Evolutionary conservation across 2,888 invertebrate genomes (phyloP).

Genomic region (Spicauda simplicius): DNA sequence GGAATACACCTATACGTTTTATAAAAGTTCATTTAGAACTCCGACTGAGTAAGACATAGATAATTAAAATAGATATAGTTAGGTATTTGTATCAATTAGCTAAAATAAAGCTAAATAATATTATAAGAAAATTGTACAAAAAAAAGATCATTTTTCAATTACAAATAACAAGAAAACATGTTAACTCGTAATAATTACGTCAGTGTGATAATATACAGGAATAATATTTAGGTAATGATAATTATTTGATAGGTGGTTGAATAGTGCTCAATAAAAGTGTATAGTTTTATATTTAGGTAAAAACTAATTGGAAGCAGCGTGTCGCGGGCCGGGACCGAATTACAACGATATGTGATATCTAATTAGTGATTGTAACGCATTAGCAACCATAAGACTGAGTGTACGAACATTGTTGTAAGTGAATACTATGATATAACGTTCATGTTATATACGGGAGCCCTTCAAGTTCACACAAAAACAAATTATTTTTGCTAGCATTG

Average conservation of each 20-base stretch:
- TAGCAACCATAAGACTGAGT: conserved; percentile 55
- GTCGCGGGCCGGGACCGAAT: conserved; percentile 7
- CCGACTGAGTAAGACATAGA: no score
- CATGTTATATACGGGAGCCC: not conserved
- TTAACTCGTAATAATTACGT: not conserved
- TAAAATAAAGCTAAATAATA: no score
- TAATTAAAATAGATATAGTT: no score
- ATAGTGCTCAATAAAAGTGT: not conserved
- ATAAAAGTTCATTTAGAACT: no score
- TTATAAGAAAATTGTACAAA: no score
- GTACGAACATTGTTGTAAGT: conserved; percentile 31
- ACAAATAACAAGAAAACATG: not conserved
- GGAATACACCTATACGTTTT: no score
- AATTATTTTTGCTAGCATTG: no score
- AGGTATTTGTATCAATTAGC: no score
- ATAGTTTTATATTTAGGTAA: not conserved
- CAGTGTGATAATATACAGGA: no score
- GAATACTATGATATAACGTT: not conserved
- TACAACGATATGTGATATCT: conserved; percentile 26
- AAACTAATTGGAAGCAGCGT: not conserved
- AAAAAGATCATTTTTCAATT: no score
- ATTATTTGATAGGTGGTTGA: not conserved
- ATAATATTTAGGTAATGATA: not conserved
- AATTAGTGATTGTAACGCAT: conserved; percentile 38
- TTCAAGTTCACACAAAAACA: not conserved